Conservation (phyloP, 2,888 invertebrate species). For the Drosophila paracracens region DNA sequence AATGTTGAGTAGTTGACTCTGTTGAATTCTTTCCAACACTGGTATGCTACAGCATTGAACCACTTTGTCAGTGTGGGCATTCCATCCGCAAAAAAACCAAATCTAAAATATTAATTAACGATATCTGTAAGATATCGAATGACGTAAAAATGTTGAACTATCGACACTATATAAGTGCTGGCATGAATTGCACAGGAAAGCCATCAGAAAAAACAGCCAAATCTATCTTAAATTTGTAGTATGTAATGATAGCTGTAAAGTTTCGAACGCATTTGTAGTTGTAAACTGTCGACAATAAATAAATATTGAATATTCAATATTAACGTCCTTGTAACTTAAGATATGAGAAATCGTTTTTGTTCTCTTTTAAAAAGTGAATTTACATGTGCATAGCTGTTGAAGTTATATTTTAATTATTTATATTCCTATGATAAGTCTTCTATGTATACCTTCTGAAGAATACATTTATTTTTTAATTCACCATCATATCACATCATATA, state of each 20-base stretch:
- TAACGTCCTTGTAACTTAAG: background rate
- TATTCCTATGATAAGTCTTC: background rate
- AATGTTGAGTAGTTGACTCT: background rate
- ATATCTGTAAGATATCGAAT: background rate
- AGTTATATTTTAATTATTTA: background rate
- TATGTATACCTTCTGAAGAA: background rate
- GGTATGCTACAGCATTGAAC: background rate
- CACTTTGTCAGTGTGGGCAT: background rate
- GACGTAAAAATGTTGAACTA: background rate
- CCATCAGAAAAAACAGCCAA: background rate
- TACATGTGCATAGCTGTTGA: background rate
- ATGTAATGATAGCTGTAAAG: background rate
- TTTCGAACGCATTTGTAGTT: background rate
- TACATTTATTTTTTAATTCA: background rate
- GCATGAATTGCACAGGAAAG: background rate
- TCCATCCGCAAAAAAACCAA: background rate
- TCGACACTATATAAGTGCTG: background rate
- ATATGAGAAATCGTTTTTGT: background rate
- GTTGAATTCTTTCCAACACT: conserved; percentile 15
- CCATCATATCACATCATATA: too few species aligned
- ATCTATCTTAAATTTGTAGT: background rate
- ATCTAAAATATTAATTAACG: background rate
- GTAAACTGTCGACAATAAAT: background rate
- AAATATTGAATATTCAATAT: background rate
- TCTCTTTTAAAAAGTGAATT: background rate